phyloP scores from a whole-genome alignment of 2,888 invertebrate genomes.

The Aromia moschata region DNA sequence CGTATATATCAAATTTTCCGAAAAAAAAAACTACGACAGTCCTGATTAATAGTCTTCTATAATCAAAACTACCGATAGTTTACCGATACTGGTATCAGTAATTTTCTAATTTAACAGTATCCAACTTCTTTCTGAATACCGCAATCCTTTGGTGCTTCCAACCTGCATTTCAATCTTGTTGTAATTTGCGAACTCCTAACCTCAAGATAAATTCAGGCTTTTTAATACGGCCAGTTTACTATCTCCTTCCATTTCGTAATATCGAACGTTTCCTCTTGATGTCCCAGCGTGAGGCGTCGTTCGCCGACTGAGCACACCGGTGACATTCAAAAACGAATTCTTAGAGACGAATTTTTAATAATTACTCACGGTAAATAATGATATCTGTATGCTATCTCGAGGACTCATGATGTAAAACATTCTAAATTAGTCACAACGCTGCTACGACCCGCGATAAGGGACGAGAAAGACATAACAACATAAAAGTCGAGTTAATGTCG shows the following conservation, averaged over 20 bases:
- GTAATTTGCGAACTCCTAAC: too few relatives aligned
- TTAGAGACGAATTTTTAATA: slow-evolving; percentile 3
- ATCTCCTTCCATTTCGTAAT: slow-evolving; percentile 14
- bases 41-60: too few relatives aligned
- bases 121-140: too few relatives aligned
- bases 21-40: too few relatives aligned
- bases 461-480: neutral
- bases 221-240: slow-evolving; percentile 14
- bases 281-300: neutral
- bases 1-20: too few relatives aligned
- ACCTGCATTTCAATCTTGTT: too few relatives aligned
- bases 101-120: too few relatives aligned
- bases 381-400: slow-evolving; percentile 8
- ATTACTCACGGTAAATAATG: slow-evolving; percentile 18
- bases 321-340: slow-evolving; percentile 16
- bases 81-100: too few relatives aligned
- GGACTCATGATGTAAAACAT: neutral
- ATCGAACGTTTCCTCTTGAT: slow-evolving; percentile 20
- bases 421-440: neutral
- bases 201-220: too few relatives aligned
- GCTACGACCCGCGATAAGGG: neutral
- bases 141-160: too few relatives aligned
- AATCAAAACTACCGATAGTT: too few relatives aligned
- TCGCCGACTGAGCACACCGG: neutral
- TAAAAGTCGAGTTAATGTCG: neutral